phyloP scores from a whole-genome alignment of 2,113 vertebrate genomes.

The Zingel zingel region DNA sequence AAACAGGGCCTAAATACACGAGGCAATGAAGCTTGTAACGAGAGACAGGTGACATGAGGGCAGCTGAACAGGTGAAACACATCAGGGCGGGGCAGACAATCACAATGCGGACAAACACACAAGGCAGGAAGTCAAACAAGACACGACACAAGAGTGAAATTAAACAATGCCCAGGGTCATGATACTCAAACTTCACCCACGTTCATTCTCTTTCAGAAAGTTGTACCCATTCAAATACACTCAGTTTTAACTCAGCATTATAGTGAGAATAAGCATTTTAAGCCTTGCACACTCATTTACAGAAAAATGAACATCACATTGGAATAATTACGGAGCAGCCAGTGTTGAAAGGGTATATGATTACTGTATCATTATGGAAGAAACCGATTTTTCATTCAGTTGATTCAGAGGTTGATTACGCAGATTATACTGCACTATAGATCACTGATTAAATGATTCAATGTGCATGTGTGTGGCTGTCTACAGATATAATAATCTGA shows the following conservation, averaged over 20 bases:
- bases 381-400: slow-evolving; percentile 51
- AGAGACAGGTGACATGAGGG: no score
- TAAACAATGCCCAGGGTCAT: no score
- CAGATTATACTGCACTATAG: slow-evolving; percentile 28
- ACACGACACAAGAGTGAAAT: no score
- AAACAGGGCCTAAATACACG: no score
- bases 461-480: slow-evolving; percentile 8
- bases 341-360: slow-evolving; percentile 44
- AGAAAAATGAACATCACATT: slow-evolving; percentile 35
- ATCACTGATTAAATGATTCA: slow-evolving; percentile 37
- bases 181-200: no score
- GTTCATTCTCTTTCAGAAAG: neutral
- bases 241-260: neutral
- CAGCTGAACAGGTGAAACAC: no score
- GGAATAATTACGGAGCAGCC: slow-evolving; percentile 55
- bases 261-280: neutral
- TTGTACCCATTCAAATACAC: neutral
- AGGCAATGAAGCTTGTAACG: no score
- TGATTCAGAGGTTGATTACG: slow-evolving; percentile 58
- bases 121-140: no score
- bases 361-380: slow-evolving; percentile 41
- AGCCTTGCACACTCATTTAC: slow-evolving; percentile 30
- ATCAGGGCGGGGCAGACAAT: no score
- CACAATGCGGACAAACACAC: no score
- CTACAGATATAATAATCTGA: slow-evolving; percentile 4